A percentile compares a stretch with the other conserved stretches of the same genome.
Evolutionary conservation across 2,888 invertebrate genomes (phyloP).

Genomic region (Dorcus parallelipipedus): DNA sequence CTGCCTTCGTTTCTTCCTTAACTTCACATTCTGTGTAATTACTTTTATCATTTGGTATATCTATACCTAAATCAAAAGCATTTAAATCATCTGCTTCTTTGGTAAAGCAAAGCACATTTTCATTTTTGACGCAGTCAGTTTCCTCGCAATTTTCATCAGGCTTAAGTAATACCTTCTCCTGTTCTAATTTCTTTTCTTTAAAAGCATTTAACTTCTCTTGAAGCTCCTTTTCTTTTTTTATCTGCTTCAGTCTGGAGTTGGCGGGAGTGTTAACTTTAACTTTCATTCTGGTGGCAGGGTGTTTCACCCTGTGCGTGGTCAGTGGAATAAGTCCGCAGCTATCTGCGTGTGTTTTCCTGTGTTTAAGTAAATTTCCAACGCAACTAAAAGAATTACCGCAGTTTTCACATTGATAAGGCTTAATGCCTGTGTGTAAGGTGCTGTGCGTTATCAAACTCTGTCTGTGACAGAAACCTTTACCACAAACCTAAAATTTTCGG

Average conservation of each 20-base stretch:
- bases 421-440: slow-evolving; percentile 50
- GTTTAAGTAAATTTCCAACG: slow-evolving; percentile 51
- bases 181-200: slow-evolving; percentile 1
- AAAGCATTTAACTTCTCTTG: slow-evolving; percentile 1
- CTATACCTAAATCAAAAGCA: background rate
- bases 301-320: slow-evolving; percentile 37
- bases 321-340: slow-evolving; percentile 44
- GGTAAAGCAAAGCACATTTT: background rate
- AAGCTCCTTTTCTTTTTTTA: slow-evolving; percentile 19
- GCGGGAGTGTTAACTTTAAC: slow-evolving; percentile 38
- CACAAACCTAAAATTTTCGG: slow-evolving; percentile 44
- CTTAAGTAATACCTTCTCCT: background rate
- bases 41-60: background rate
- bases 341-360: slow-evolving; percentile 49
- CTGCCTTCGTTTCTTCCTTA: background rate
- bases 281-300: slow-evolving; percentile 39
- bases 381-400: slow-evolving; percentile 51
- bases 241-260: slow-evolving; percentile 32
- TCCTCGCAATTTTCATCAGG: background rate
- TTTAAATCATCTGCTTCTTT: background rate
- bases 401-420: slow-evolving; percentile 52
- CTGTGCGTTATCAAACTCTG: slow-evolving; percentile 52
- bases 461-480: slow-evolving; percentile 51
- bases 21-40: background rate
- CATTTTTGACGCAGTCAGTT: background rate